phyloP scores from a whole-genome alignment of 2,888 invertebrate species.

The Phortica okadai region DNA sequence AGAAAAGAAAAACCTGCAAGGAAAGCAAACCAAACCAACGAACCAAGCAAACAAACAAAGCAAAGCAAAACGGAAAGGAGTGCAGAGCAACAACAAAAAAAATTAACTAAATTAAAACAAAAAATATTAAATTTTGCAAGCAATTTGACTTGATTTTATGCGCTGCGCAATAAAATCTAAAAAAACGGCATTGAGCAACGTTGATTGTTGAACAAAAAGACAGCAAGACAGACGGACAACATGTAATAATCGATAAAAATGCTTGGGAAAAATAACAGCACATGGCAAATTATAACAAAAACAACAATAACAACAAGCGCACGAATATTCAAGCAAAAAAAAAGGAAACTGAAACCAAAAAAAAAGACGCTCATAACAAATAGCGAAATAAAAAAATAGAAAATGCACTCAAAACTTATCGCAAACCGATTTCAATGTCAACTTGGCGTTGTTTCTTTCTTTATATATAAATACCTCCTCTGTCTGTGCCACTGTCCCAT shows the following conservation, averaged over 20 bases:
- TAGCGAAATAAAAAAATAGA: not conserved
- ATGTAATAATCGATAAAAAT: constrained; percentile 16
- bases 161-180: not conserved
- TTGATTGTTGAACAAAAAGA: not conserved
- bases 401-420: not conserved
- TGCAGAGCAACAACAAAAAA: constrained; percentile 4
- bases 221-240: not conserved
- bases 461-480: not conserved
- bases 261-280: not conserved
- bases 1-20: not conserved
- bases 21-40: too few species aligned
- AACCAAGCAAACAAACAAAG: not conserved
- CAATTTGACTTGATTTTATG: constrained; percentile 41
- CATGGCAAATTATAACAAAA: not conserved
- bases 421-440: not conserved
- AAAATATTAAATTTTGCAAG: constrained; percentile 56
- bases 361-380: not conserved
- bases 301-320: not conserved
- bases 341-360: not conserved
- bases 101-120: constrained; percentile 36
- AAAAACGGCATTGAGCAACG: too few species aligned
- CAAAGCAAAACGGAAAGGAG: constrained; percentile 29
- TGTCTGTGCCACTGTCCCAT: not conserved
- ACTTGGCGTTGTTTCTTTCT: not conserved
- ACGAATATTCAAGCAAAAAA: not conserved